A percentile compares a stretch with the other conserved stretches of the same genome.
Conservation (phyloP, 2,113 vertebrate genomes). For the Nannobrachium achirus region DNA sequence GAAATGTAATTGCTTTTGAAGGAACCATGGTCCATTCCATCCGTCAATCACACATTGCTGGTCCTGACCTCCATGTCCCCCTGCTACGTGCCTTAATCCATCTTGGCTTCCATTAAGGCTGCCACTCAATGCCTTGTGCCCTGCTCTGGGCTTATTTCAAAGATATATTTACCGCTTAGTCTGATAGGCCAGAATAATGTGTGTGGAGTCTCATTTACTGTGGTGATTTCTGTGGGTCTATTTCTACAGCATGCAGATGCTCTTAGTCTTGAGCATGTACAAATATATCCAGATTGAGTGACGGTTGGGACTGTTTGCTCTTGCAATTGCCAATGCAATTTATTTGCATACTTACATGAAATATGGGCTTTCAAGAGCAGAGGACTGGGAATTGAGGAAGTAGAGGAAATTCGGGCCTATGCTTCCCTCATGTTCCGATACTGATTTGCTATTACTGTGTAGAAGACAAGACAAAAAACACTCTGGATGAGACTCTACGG, state of each 20-base stretch:
- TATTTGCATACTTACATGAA: neutral
- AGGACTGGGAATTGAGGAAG: neutral
- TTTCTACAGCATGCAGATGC: slow-evolving; percentile 5
- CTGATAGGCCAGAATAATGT: slow-evolving; percentile 35
- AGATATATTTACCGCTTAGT: neutral
- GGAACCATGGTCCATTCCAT: neutral
- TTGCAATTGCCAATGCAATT: neutral
- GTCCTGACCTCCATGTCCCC: neutral
- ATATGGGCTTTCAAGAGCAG: slow-evolving; percentile 1
- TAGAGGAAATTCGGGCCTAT: neutral
- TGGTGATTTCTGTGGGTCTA: slow-evolving; percentile 21
- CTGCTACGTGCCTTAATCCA: neutral
- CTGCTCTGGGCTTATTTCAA: neutral
- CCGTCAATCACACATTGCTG: neutral
- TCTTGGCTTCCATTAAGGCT: neutral
- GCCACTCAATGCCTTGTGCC: neutral
- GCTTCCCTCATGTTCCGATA: slow-evolving; percentile 7
- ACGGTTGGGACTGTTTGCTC: slow-evolving; percentile 18
- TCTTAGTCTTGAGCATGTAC: neutral
- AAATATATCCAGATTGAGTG: slow-evolving; percentile 37
- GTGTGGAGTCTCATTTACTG: neutral
- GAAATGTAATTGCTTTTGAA: slow-evolving; percentile 13
- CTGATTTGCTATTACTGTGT: slow-evolving; percentile 3
- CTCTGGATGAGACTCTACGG: neutral
- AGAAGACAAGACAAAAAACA: neutral